phyloP scores from a whole-genome alignment of 2,888 invertebrate species.

The Tortricodes alternella region DNA sequence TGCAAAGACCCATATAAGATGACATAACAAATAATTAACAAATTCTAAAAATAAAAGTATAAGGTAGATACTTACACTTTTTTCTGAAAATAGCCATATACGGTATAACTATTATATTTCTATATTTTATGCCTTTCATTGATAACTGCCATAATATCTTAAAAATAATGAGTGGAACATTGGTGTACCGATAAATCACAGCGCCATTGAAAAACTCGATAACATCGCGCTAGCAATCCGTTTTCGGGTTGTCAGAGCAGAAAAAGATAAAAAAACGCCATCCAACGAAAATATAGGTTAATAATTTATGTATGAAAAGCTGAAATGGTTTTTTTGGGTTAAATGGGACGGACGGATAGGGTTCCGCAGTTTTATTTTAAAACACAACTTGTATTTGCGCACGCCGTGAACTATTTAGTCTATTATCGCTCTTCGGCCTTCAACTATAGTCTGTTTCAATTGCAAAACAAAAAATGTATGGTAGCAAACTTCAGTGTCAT shows the following conservation, averaged over 20 bases:
- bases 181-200: constrained; percentile 41
- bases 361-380: neutral
- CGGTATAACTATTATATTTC: too few relatives aligned
- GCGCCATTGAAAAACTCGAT: constrained; percentile 49
- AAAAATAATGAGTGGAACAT: constrained; percentile 3
- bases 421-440: neutral
- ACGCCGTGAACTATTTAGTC: neutral
- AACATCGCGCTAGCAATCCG: constrained; percentile 40
- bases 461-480: too few relatives aligned
- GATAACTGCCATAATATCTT: constrained; percentile 5
- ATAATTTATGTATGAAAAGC: constrained; percentile 31
- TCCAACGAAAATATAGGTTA: constrained; percentile 22
- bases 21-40: too few relatives aligned
- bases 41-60: too few relatives aligned
- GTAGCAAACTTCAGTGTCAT: too few relatives aligned
- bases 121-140: neutral
- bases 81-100: too few relatives aligned
- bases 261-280: constrained; percentile 34
- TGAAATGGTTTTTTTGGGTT: constrained; percentile 20
- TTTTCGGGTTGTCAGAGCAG: constrained; percentile 44
- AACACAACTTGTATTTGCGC: neutral
- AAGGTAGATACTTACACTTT: too few relatives aligned
- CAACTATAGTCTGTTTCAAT: too few relatives aligned
- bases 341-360: neutral
- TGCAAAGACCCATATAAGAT: too few relatives aligned